Evolutionary conservation across 2,888 invertebrate genomes (phyloP).

Genomic region (Ormyrus nitidulus): DNA sequence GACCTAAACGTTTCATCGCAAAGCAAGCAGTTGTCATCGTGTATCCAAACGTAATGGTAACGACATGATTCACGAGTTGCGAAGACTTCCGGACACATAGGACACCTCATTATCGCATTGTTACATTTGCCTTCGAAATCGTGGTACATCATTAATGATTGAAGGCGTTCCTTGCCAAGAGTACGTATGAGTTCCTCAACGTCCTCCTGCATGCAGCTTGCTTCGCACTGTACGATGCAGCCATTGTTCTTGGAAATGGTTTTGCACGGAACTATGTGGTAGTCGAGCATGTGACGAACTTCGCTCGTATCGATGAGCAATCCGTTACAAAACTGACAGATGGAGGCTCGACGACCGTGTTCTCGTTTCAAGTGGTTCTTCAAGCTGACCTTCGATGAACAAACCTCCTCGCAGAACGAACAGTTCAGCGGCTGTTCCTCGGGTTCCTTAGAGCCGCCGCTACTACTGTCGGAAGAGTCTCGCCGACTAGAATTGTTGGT

Average conservation of each 20-base stretch:
- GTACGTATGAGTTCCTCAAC: conserved; percentile 58
- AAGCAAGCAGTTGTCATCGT: conserved; percentile 63
- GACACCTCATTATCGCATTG: conserved; percentile 55
- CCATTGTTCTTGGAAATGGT: conserved; percentile 8
- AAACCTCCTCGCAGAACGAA: conserved; percentile 48
- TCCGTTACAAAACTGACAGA: conserved; percentile 61
- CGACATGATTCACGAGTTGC: conserved; percentile 57
- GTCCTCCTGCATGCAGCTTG: conserved; percentile 57
- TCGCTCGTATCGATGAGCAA: conserved; percentile 59
- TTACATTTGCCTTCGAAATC: conserved; percentile 55
- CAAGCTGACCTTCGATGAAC: conserved; percentile 51
- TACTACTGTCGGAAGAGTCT: conserved; percentile 49
- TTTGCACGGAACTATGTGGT: conserved; percentile 58
- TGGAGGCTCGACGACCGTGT: conserved; percentile 58
- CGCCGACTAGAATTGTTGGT: conserved; percentile 26
- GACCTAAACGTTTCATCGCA: conserved; percentile 62
- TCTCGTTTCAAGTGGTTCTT: conserved; percentile 59
- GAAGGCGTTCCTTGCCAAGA: conserved; percentile 59
- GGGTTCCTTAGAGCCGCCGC: conserved; percentile 45
- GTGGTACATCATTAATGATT: conserved; percentile 60
- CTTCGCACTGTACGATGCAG: conserved; percentile 28
- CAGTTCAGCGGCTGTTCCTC: conserved; percentile 46
- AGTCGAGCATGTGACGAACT: conserved; percentile 62
- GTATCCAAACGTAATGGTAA: conserved; percentile 60
- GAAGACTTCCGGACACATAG: conserved; percentile 57